Evolutionary conservation across 2,113 vertebrate species (phyloP).

Genomic region (Poeciliopsis occidentalis): DNA sequence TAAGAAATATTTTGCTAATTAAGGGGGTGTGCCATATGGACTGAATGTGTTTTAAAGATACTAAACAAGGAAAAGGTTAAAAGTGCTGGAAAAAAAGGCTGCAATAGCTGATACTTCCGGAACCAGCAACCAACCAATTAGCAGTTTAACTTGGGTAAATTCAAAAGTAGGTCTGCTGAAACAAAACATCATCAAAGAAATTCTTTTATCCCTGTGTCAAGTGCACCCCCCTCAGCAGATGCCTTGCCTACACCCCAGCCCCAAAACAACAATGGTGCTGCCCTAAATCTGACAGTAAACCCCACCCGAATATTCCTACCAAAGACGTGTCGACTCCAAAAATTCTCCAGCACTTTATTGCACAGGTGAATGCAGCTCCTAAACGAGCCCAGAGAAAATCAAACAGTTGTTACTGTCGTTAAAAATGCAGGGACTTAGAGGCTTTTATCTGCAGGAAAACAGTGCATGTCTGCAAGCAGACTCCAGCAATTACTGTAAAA

Average conservation of each 20-base stretch:
- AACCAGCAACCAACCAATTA: conserved; percentile 2
- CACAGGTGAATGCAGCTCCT: background rate
- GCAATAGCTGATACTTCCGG: conserved; percentile 34
- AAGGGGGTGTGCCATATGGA: background rate
- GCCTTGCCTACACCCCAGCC: conserved; percentile 35
- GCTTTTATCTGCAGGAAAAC: background rate
- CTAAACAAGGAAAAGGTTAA: conserved; percentile 4
- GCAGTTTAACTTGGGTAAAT: conserved; percentile 32
- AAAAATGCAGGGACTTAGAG: conserved; percentile 5
- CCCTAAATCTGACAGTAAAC: conserved; percentile 46
- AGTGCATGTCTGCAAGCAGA: conserved; percentile 11
- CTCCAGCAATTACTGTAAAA: conserved; percentile 33
- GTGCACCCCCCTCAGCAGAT: conserved; percentile 35
- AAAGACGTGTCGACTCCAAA: conserved; percentile 7
- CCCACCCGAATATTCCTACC: conserved; percentile 14
- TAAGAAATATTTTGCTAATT: no score
- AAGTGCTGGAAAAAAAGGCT: conserved; percentile 24
- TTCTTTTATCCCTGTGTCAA: conserved; percentile 56
- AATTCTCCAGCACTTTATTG: background rate
- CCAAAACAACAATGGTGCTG: conserved; percentile 49
- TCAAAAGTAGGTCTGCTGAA: conserved; percentile 54
- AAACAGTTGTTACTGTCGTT: conserved; percentile 6
- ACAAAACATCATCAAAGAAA: conserved; percentile 67
- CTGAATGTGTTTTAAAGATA: background rate
- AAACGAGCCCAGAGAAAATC: conserved; percentile 14